phyloP scores from a whole-genome alignment of 1,140 invertebrate species.

The Ylistrum balloti region DNA sequence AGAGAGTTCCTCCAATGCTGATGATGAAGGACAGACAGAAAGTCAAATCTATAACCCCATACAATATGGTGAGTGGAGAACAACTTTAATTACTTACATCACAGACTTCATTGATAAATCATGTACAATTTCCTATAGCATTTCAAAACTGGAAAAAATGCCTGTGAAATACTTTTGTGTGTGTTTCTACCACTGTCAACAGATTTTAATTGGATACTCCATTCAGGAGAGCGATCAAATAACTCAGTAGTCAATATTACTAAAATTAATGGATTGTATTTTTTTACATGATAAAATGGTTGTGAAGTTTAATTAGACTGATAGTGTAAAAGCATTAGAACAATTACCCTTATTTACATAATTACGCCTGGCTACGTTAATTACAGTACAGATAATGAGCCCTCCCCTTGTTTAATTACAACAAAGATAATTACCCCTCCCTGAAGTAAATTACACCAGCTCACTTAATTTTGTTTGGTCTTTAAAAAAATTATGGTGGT shows the following conservation, averaged over 20 bases:
- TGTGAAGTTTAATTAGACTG: background rate
- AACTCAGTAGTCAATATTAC: background rate
- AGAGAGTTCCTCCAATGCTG: no score
- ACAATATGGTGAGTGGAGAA: no score
- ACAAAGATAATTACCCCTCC: conserved; percentile 43
- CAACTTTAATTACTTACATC: background rate
- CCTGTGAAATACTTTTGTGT: background rate
- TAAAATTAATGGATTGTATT: background rate
- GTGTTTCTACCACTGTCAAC: background rate
- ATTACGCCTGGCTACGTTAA: conserved; percentile 41
- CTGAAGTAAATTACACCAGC: conserved; percentile 18
- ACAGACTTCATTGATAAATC: background rate
- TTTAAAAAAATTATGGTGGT: background rate
- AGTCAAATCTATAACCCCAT: no score
- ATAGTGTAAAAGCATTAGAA: conserved; percentile 40
- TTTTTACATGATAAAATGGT: background rate
- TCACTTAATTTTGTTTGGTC: conserved; percentile 19
- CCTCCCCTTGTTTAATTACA: conserved; percentile 46
- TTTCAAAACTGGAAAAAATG: background rate
- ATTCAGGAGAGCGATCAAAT: background rate
- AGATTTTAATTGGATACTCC: background rate
- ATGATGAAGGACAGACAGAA: no score
- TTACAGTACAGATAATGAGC: conserved; percentile 44
- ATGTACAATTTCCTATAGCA: background rate
- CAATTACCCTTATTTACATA: conserved; percentile 40